Base-by-base conservation (phyloP, 2,888 invertebrate genomes). In the Harmothoe impar region DNA sequence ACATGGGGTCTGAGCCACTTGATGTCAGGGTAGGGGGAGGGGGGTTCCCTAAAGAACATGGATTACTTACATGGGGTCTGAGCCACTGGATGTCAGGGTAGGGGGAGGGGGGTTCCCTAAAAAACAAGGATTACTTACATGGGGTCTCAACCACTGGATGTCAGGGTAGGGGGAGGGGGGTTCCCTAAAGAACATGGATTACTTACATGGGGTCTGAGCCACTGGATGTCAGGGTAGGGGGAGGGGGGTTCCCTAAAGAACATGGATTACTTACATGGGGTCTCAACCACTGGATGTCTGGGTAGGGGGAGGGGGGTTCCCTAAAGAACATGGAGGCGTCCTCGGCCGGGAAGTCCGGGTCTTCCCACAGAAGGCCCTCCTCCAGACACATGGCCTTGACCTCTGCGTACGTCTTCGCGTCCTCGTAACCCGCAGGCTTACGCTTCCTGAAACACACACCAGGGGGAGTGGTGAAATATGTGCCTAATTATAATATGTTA, bases 291-390 rank as follows among this genome's bases (percentile, higher is more conserved):
- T 98, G 98, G 93, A 99, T 97, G 51, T 97, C 97, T 12, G 92
- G 92, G 90, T 92, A 94, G 92, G 98, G 97, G 93, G 98, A 98
- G 20, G 98, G 97, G 35, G 97, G 96, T 94, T 97, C 97, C 95
- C 98, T 98, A 96, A 97, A 99, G 96, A 97, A 98, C 78, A 99
- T 96, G 89, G 98, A 98, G 90, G 97, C 96, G 95, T 98, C 97
- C 29, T 96, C 96, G 0, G 98, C 97, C 0, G 97, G 98, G 95
- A 99, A 99, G 94, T 98, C 97, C 0, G 98, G 98, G 96, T 99
- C 99, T 94, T 99, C 98, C 95, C 98, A 99, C 86, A 99, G 97
- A 0, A 97, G 96, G 0, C 98, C 98, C 43, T 97, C 97, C 25
- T 97, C 96, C n/a, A 98, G 95, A 95, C 98, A 98, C 89, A 97